Evolutionary conservation across 2,888 invertebrate genomes (phyloP), one percentile per base, ranked within the genome.

Genomic region (Pemphredon lugubris): DNA sequence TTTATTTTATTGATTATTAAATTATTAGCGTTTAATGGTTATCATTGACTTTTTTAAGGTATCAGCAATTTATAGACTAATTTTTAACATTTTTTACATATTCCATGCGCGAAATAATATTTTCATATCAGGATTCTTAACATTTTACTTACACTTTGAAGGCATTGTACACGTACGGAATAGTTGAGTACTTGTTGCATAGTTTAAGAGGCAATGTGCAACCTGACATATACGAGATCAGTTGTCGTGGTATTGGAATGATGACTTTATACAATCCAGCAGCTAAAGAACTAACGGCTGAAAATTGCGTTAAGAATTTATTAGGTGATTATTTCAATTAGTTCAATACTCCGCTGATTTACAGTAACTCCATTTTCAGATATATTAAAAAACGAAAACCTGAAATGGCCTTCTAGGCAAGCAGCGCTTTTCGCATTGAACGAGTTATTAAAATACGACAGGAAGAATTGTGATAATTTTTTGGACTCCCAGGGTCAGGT

Each of bases 341-440:
- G n/a, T 61, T 30, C 23, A 40, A 14, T 40, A 13, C 39, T 14
- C 13, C n/a, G n/a, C 11, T 2, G 3, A n/a, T n/a, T n/a, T n/a
- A n/a, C n/a, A n/a, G n/a, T n/a, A 39, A 21, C 14, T 3, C 20
- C 7, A 5, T 0, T 40, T 16, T 0, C 20, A 86, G 87, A 80
- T 40, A 42, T 86, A 50, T 23, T 84, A 7, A 79, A 80, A 39
- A 79, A 86, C 23, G 79, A 84, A 2, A 68, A 68, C 6, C 37
- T 83, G 2, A 68, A 75, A n/a, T 84, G 82, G 83, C 2, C 57
- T 0, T 34, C 70, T 0, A 84, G 82, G n/a, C 71, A 84, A 6
- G 59, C 83, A 0, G 88, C 85, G 0, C 45, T 74, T 5, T 84
- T 77, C 7, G 84, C 87, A 0, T 53, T 88, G 0, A 83, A 78